Conservation (phyloP, 2,113 vertebrate species). For the Furnarius figulus region DNA sequence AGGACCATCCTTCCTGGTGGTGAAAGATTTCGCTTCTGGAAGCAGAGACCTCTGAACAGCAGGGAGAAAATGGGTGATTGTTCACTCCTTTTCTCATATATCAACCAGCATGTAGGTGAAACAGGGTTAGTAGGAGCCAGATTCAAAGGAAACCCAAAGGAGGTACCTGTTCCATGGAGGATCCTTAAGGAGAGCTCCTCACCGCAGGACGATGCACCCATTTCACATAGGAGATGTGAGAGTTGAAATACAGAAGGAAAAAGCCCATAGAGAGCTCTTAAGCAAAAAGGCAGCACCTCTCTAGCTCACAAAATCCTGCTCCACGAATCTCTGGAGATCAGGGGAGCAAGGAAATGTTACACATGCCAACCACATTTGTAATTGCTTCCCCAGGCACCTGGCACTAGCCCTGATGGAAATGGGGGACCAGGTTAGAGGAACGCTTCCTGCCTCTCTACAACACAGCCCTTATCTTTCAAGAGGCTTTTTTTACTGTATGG, state of each 20-base stretch:
- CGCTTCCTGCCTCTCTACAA: background rate
- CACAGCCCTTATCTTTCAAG: background rate
- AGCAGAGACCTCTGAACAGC: background rate
- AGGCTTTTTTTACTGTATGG: constrained; percentile 10
- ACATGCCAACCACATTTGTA: background rate
- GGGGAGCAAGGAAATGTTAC: background rate
- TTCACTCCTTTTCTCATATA: background rate
- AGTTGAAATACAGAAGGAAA: background rate
- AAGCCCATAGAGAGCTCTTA: constrained; percentile 6
- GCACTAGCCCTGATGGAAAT: background rate
- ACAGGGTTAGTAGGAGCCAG: background rate
- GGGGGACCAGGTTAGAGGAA: background rate
- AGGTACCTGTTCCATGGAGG: background rate
- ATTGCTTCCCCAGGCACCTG: background rate
- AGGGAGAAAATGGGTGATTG: background rate
- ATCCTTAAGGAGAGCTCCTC: background rate
- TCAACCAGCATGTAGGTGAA: background rate
- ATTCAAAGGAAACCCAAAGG: background rate
- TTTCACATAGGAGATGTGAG: background rate
- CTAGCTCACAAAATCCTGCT: background rate
- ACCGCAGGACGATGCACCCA: background rate
- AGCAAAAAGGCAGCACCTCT: background rate
- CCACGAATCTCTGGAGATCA: background rate
- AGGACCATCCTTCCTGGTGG: background rate
- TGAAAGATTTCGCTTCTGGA: background rate